phyloP scores from a whole-genome alignment of 2,113 vertebrate genomes.

The Himantopus leucocephalus region DNA sequence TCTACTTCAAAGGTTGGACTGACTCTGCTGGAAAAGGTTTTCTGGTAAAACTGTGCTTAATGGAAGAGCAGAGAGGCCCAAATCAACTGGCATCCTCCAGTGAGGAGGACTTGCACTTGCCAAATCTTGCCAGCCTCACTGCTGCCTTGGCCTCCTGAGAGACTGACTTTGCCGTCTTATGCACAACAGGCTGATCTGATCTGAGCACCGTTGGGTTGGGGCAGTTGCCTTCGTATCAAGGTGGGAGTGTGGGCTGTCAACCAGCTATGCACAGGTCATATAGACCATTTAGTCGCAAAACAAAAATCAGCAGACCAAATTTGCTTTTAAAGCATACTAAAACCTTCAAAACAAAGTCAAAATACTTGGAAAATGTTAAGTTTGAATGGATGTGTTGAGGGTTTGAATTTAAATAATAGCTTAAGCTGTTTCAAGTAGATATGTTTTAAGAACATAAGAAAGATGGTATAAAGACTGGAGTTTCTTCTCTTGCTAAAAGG shows the following conservation, averaged over 20 bases:
- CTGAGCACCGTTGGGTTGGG: not conserved
- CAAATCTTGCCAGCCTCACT: not conserved
- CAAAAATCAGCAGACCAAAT: not conserved
- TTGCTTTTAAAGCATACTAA: not conserved
- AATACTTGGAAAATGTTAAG: not conserved
- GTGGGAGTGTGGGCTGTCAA: not conserved
- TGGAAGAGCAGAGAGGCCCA: not conserved
- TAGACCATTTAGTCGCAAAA: not conserved
- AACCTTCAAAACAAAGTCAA: not conserved
- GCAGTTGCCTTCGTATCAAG: not conserved
- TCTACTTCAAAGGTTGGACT: not conserved
- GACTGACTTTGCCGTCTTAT: not conserved
- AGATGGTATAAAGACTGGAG: not conserved
- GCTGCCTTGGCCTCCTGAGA: accelerated
- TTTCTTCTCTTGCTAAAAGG: not conserved
- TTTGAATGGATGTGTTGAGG: not conserved
- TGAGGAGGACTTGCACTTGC: not conserved
- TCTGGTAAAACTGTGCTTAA: not conserved
- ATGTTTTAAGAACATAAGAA: not conserved
- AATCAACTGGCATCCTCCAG: not conserved
- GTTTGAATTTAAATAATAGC: not conserved
- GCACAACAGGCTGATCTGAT: not conserved
- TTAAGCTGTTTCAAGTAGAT: not conserved
- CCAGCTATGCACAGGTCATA: not conserved
- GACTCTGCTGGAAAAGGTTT: not conserved